A percentile compares a stretch with the other conserved stretches of the same genome.
Conservation (phyloP, 2,888 invertebrate genomes). For the Calephelis perditalis region DNA sequence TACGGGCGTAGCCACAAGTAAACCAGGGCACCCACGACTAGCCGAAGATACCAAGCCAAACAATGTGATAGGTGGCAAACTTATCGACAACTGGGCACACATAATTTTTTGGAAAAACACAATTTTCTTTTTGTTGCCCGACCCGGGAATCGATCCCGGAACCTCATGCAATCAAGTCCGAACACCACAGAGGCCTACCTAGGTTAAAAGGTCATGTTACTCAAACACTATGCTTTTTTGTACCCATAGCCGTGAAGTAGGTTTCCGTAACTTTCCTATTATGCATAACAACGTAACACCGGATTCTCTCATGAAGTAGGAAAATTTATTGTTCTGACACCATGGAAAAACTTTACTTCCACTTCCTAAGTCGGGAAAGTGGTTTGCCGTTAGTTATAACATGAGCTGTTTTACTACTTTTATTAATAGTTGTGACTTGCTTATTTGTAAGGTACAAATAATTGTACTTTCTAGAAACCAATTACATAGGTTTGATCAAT, state of each 20-base stretch:
- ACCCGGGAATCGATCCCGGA: too few species aligned
- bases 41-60: too few species aligned
- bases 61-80: too few species aligned
- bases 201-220: neutral
- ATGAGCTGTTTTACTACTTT: neutral
- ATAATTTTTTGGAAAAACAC: too few species aligned
- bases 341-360: conserved; percentile 23
- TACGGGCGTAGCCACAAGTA: too few species aligned
- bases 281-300: conserved; percentile 16
- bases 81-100: too few species aligned
- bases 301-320: conserved; percentile 26
- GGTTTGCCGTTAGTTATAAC: neutral
- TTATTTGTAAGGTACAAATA: too few species aligned
- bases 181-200: neutral
- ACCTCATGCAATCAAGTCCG: too few species aligned
- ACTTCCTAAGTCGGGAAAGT: conserved; percentile 21
- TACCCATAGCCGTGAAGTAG: conserved; percentile 25
- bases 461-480: too few species aligned
- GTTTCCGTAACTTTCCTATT: conserved; percentile 23
- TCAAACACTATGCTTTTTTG: conserved; percentile 16
- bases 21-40: too few species aligned
- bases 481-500: too few species aligned
- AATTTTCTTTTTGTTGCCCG: too few species aligned
- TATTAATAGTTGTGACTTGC: neutral
- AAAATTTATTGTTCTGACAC: conserved; percentile 36